Conservation (phyloP, 1,140 invertebrate species). For the Lordiphosa mommai region DNA sequence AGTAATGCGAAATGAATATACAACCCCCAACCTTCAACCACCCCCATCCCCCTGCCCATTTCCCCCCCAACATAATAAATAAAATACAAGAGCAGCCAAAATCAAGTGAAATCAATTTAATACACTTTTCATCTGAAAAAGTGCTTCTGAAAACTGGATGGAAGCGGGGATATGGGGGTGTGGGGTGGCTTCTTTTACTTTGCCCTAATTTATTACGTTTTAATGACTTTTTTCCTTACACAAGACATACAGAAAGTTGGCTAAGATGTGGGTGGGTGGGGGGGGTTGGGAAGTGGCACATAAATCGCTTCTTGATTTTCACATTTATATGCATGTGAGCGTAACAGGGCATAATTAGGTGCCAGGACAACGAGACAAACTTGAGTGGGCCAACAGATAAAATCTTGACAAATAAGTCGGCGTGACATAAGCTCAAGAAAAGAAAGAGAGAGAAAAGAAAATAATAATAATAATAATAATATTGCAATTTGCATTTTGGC, state of each 20-base stretch:
- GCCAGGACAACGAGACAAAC: constrained; percentile 29
- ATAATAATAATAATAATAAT: too few species aligned
- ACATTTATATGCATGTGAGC: constrained; percentile 57
- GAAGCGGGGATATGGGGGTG: not conserved
- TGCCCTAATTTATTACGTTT: constrained; percentile 74
- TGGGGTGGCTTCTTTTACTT: constrained; percentile 28
- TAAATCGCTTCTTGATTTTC: constrained; percentile 56
- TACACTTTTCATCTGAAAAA: constrained; percentile 44
- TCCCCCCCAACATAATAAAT: constrained; percentile 39
- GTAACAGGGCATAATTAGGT: constrained; percentile 36
- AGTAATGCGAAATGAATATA: constrained; percentile 73
- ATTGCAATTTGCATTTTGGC: constrained; percentile 39
- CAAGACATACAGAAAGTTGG: not conserved
- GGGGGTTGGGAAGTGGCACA: not conserved
- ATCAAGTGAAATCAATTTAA: constrained; percentile 71
- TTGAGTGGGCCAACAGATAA: constrained; percentile 32
- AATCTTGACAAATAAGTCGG: constrained; percentile 25
- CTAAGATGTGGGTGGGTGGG: not conserved
- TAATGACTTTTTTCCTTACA: constrained; percentile 71
- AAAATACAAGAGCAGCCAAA: constrained; percentile 50
- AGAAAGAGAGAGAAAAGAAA: too few species aligned
- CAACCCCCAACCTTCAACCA: not conserved
- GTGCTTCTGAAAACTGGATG: not conserved
- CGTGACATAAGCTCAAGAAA: not conserved
- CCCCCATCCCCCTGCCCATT: constrained; percentile 11